Conservation (phyloP, 2,888 invertebrate genomes). For the Nomada hirtipes region DNA sequence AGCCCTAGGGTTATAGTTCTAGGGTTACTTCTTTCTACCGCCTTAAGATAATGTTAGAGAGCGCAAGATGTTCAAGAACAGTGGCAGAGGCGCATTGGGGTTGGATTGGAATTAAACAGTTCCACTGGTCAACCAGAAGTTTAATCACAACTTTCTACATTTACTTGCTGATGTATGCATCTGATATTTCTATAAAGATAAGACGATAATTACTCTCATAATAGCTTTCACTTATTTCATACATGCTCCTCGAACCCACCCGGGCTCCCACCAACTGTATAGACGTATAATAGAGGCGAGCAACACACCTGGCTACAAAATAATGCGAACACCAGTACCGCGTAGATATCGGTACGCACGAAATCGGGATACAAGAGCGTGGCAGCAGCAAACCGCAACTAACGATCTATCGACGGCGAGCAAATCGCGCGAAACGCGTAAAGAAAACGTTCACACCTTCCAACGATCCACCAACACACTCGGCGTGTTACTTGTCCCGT, state of each 20-base stretch:
- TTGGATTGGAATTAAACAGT: constrained; percentile 59
- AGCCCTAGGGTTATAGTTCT: no score
- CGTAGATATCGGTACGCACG: constrained; percentile 15
- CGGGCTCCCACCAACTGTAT: neutral
- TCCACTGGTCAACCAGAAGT: constrained; percentile 48
- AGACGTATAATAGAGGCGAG: neutral
- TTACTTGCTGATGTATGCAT: constrained; percentile 43
- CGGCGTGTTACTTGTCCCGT: constrained; percentile 18
- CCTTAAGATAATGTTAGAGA: neutral
- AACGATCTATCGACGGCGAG: constrained; percentile 37
- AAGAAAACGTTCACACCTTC: constrained; percentile 43
- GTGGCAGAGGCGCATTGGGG: constrained; percentile 19
- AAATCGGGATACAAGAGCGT: constrained; percentile 21
- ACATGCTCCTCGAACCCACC: constrained; percentile 8
- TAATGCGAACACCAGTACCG: neutral
- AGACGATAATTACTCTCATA: constrained; percentile 27
- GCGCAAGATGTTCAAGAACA: neutral
- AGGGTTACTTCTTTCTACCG: neutral
- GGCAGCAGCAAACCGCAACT: constrained; percentile 23
- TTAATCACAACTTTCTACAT: constrained; percentile 63
- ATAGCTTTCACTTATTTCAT: constrained; percentile 53
- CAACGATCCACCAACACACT: constrained; percentile 48
- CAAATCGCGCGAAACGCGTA: constrained; percentile 30
- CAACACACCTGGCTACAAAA: neutral
- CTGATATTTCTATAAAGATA: constrained; percentile 39